Evolutionary conservation across 2,888 invertebrate species (phyloP).

Genomic region (Lapara coniferarum): DNA sequence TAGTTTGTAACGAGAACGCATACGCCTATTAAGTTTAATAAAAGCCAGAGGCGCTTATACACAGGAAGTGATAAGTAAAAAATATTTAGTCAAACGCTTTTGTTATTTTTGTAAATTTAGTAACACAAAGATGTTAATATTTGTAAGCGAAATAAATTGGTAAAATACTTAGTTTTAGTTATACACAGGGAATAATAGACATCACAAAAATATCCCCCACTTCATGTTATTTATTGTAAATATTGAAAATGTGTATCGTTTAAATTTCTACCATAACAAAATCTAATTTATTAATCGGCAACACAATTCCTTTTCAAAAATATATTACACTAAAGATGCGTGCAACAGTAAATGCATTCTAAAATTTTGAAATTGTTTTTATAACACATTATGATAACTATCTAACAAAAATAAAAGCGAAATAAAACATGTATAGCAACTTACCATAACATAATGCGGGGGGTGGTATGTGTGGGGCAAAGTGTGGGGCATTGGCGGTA

Average conservation of each 20-base stretch:
- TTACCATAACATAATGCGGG: slow-evolving; percentile 83
- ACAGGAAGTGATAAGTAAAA: neutral
- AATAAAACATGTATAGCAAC: slow-evolving; percentile 47
- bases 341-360: neutral
- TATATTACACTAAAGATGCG: neutral
- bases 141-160: neutral
- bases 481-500: slow-evolving; percentile 81
- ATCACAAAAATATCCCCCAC: neutral
- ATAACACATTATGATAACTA: neutral
- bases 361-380: neutral
- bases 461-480: slow-evolving; percentile 82
- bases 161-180: neutral
- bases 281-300: neutral
- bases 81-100: neutral
- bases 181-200: neutral
- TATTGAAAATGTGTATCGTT: neutral
- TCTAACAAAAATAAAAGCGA: slow-evolving; percentile 31
- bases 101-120: neutral
- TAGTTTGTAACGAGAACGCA: neutral
- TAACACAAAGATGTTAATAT: too few species aligned
- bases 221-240: neutral
- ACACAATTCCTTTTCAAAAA: slow-evolving; percentile 10
- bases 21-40: slow-evolving; percentile 14
- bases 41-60: slow-evolving; percentile 5
- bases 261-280: neutral